Base-by-base conservation (phyloP, 2,797 vertebrate species). In the Amblyopsis hoosieri region DNA sequence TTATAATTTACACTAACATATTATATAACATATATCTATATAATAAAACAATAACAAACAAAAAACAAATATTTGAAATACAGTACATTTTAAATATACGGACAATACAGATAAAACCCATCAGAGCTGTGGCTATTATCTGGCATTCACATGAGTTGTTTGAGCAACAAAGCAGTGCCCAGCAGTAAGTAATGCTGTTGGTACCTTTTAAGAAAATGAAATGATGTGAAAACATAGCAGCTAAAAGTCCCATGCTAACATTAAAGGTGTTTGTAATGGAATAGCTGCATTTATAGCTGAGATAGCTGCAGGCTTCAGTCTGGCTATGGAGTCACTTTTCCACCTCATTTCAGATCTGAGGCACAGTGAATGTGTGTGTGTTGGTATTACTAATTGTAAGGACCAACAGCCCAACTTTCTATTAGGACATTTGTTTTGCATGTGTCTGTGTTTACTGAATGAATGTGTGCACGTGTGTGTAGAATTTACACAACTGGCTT, bases 211-310 rank as follows among this genome's bases (percentile, higher is more conserved):
- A 66, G 67, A 64, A 80, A 78, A 83, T 60, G 8, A 75, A 74
- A 72, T 45, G 70, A 74, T 63, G 69, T 64, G 69, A 62, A 60
- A n/a, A 72, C 66, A 57, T 57, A 62, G 74, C 56, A 46, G 72
- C 67, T 69, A 60, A 76, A 81, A 57, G 31, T 29, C 71, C 74
- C 67, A 47, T 66, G 70, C 64, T 19, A 54, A 80, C 79, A 81
- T 84, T 83, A 85, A 87, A 88, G 71, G 73, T 82, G 65, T 87
- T 80, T 83, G 79, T 82, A 85, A 86, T 85, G 75, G 67, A 83
- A 82, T 69, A 72, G 78, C 72, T 76, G 70, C 66, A 80, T 84
- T 86, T 79, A 76, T 81, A 80, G 73, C 69, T 70, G 66, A 83
- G 74, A 82, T 80, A 70, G 86, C 86, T 87, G 72, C 72, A 63